phyloP scores from a whole-genome alignment of 2,888 invertebrate genomes.

The Acanthosepion pharaonis region DNA sequence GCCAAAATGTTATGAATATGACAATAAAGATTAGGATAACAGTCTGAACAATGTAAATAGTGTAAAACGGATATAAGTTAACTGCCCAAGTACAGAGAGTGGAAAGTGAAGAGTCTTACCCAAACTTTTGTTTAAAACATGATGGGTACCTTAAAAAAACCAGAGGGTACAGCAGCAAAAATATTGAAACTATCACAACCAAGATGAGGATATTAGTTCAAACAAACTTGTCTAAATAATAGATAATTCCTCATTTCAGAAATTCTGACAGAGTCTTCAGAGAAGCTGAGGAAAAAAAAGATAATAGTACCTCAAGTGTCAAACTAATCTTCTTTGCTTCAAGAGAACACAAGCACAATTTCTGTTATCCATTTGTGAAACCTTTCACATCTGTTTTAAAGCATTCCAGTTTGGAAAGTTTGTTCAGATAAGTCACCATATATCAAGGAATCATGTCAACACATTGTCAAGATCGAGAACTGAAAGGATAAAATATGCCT shows the following conservation, averaged over 20 bases:
- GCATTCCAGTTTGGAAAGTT: not conserved
- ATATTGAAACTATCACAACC: not conserved
- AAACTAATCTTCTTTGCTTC: not conserved
- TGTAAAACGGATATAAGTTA: too few relatives aligned
- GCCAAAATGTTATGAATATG: too few relatives aligned
- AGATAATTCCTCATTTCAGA: not conserved
- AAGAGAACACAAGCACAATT: not conserved
- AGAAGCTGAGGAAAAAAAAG: not conserved
- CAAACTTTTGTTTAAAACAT: not conserved
- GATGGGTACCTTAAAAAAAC: too few relatives aligned
- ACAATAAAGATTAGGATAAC: too few relatives aligned
- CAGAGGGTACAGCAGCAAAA: too few relatives aligned
- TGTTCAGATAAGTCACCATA: not conserved
- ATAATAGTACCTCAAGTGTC: not conserved
- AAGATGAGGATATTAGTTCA: not conserved
- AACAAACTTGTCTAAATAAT: too few relatives aligned
- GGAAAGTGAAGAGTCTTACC: not conserved
- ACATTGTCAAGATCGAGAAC: not conserved
- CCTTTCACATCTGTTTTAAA: not conserved
- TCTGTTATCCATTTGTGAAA: constrained; percentile 1
- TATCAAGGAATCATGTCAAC: not conserved
- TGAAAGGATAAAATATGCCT: not conserved
- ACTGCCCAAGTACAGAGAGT: not conserved
- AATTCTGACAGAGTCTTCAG: not conserved
- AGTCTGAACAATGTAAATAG: too few relatives aligned